phyloP scores from a whole-genome alignment of 2,888 invertebrate genomes.

The Leptinotarsa peninsularis region DNA sequence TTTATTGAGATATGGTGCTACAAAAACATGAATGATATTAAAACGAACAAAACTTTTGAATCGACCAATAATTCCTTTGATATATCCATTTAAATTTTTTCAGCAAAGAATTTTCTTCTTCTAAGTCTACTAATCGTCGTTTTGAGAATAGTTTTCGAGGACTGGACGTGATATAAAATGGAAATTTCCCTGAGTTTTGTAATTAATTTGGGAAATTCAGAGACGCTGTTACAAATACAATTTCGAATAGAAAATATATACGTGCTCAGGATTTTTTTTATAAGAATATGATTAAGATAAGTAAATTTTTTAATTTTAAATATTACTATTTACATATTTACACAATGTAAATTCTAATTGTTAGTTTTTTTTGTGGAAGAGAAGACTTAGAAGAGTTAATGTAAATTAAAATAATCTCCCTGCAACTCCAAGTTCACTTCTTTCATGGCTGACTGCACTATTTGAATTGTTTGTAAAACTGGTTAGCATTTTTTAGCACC shows the following conservation, averaged over 20 bases:
- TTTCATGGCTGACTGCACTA: neutral
- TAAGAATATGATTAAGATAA: slow-evolving; percentile 8
- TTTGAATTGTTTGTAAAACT: too few species aligned
- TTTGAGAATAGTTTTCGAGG: slow-evolving; percentile 5
- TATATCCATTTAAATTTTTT: slow-evolving; percentile 5
- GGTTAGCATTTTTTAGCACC: too few species aligned
- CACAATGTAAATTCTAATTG: too few species aligned
- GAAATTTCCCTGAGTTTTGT: slow-evolving; percentile 1
- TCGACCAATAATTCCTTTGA: neutral
- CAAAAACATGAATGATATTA: too few species aligned
- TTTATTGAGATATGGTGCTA: too few species aligned
- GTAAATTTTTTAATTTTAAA: neutral
- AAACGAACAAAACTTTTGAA: too few species aligned
- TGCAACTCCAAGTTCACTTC: slow-evolving; percentile 45
- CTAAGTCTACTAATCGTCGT: slow-evolving; percentile 5
- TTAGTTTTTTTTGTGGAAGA: too few species aligned
- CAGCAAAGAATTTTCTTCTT: slow-evolving; percentile 24
- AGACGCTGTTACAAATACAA: neutral
- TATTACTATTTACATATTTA: neutral
- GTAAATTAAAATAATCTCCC: neutral
- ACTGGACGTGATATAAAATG: neutral
- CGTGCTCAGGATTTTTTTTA: neutral
- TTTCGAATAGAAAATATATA: neutral
- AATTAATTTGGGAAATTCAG: neutral
- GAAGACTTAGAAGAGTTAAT: too few species aligned